Base-by-base conservation (phyloP, 2,888 invertebrate genomes). In the Erpobdella octoculata region DNA sequence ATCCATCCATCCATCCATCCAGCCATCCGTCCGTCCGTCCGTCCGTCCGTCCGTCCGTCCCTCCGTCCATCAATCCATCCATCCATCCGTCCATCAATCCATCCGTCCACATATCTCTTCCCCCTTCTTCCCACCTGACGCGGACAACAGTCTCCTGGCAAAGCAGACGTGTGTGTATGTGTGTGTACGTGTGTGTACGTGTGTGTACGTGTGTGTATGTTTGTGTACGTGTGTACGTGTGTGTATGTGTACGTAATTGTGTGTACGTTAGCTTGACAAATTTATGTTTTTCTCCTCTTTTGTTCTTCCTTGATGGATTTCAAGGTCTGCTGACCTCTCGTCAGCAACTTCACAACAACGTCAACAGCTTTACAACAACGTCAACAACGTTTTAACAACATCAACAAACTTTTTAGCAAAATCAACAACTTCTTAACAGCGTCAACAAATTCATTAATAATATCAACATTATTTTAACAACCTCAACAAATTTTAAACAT, bases 171-270 rank as follows among this genome's bases (percentile, higher is more conserved):
- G 21, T 59, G 59, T 59, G 59, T 59, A 21, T 59, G 59, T 59
- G 59, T 59, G 59, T 59, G 59, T 59, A 21, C 21, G 59, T 59
- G 59, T 59, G 59, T 59, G 25, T 21, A 25, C 21, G 59, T 21
- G 59, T 59, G 25, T 21, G 59, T 59, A 25, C 59, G 25, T n/a
- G 46, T 15, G 46, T 41, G 46, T n/a, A 41, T 41, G 46, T 41
- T 41, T 41, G 12, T 12, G n/a, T 41, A n/a, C n/a, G 46, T 41
- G 46, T n/a, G 46, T 41, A n/a, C n/a, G 46, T 41, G n/a, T n/a
- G n/a, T 41, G n/a, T 12, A 12, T 41, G 46, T 41, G 46, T 41
- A 41, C 46, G n/a, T 41, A 41, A 41, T 41, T 41, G n/a, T n/a
- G 46, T n/a, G 46, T 41, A n/a, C n/a, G 46, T 41, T 12, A 12